Conservation (phyloP, 2,113 vertebrate species). For the Henicopernis longicauda region DNA sequence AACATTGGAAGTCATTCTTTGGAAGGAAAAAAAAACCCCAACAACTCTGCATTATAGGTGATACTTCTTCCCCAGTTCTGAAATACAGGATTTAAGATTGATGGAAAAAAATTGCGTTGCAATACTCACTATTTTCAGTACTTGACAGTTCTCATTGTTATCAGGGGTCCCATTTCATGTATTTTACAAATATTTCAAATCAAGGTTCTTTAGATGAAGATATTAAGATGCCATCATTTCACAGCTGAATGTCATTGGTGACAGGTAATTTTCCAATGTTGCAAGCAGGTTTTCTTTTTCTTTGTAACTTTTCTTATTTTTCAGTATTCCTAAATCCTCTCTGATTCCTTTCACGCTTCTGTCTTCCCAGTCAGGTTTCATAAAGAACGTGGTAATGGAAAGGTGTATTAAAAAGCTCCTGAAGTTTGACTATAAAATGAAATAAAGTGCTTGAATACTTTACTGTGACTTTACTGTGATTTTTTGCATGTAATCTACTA, state of each 20-base stretch:
- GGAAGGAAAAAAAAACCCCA: background rate
- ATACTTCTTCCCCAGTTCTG: background rate
- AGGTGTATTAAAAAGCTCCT: background rate
- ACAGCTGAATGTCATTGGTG: constrained; percentile 5
- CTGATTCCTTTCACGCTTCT: background rate
- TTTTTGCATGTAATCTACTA: background rate
- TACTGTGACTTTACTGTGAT: background rate
- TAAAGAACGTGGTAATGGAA: background rate
- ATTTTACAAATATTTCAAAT: constrained; percentile 42
- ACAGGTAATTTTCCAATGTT: constrained; percentile 7
- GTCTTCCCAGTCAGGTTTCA: background rate
- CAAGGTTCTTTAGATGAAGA: background rate
- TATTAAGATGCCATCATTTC: constrained; percentile 12
- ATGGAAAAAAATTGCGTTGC: background rate
- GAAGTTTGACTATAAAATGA: background rate
- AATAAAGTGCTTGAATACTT: background rate
- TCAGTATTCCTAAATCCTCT: background rate
- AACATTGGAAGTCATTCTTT: background rate
- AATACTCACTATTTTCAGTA: background rate
- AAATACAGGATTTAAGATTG: background rate
- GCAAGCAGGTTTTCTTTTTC: background rate
- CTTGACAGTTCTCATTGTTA: constrained; percentile 4
- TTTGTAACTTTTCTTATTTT: background rate
- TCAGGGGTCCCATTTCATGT: background rate
- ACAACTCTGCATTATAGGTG: background rate